phyloP scores from a whole-genome alignment of 2,888 invertebrate species.

The Melinopterus prodromus region DNA sequence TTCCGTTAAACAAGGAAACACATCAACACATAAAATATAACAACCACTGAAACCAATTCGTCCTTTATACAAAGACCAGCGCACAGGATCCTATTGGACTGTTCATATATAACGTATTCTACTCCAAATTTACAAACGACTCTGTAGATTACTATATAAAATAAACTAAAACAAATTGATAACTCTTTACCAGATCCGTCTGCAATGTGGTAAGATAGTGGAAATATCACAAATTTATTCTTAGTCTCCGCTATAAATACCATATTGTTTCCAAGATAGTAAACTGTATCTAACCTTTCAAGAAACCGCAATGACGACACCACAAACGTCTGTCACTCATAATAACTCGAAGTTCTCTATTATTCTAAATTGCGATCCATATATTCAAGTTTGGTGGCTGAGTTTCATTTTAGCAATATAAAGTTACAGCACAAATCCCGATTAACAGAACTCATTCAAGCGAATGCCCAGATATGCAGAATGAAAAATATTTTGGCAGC shows the following conservation, averaged over 20 bases:
- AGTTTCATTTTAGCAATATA: background rate
- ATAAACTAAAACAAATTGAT: no score
- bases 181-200: no score
- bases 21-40: constrained; percentile 4
- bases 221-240: no score
- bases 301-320: background rate
- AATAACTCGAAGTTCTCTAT: background rate
- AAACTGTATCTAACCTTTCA: background rate
- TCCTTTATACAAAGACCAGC: no score
- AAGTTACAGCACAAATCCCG: background rate
- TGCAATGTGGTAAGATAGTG: no score
- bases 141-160: no score
- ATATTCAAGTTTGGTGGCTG: background rate
- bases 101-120: no score
- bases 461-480: no score
- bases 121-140: no score
- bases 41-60: background rate
- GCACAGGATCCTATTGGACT: no score
- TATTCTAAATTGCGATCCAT: background rate
- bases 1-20: background rate
- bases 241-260: background rate
- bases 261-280: background rate
- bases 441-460: background rate
- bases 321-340: background rate
- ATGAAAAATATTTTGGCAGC: no score